Percentiles rank a stretch among this genome's conserved stretches.
phyloP scores from a whole-genome alignment of 2,113 vertebrate species.

The Euleptes europaea region DNA sequence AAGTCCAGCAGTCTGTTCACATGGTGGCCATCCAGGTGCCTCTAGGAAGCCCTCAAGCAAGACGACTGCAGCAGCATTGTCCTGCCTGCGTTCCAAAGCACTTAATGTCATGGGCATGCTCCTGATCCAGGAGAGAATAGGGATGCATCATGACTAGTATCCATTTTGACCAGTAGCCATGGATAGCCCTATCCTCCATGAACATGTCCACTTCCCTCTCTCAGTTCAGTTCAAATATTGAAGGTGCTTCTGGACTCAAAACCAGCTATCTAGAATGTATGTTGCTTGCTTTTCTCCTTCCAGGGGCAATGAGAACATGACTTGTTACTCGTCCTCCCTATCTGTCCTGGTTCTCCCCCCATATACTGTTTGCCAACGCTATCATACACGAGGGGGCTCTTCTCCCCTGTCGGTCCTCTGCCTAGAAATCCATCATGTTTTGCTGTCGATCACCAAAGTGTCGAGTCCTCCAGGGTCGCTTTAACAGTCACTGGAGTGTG shows the following conservation, averaged over 20 bases:
- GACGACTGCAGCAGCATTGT: too few relatives aligned
- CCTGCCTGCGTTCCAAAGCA: too few relatives aligned
- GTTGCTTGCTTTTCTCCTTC: neutral
- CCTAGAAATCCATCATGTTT: neutral
- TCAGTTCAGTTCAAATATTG: rapidly evolving
- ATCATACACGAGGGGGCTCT: neutral
- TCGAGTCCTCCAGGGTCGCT: constrained; percentile 6
- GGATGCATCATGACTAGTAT: too few relatives aligned
- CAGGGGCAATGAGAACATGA: neutral
- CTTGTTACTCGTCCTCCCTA: neutral
- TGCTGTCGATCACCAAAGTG: neutral
- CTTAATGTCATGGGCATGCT: too few relatives aligned
- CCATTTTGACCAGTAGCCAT: too few relatives aligned
- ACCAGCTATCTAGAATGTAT: neutral
- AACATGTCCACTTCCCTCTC: too few relatives aligned
- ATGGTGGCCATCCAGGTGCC: too few relatives aligned
- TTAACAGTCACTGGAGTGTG: constrained; percentile 10
- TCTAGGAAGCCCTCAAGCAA: too few relatives aligned
- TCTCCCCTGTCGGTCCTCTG: neutral
- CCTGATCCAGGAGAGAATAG: too few relatives aligned
- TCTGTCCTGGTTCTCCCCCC: constrained; percentile 6
- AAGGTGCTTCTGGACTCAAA: rapidly evolving
- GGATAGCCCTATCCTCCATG: too few relatives aligned
- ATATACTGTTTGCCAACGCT: neutral
- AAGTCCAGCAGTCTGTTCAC: too few relatives aligned